phyloP scores from a whole-genome alignment of 2,888 invertebrate genomes.

The Scaeva pyrastri region DNA sequence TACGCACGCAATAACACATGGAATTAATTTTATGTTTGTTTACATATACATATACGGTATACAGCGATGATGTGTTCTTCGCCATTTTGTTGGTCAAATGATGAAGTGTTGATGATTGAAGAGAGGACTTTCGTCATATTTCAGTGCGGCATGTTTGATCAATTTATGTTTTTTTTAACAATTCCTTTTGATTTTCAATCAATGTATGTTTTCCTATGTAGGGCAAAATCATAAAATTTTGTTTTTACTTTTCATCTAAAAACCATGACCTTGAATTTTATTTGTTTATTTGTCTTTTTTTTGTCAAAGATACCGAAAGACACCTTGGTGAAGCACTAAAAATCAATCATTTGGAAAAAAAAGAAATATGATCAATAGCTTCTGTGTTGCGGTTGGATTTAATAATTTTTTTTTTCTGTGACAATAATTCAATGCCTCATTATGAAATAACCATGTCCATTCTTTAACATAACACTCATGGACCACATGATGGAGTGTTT shows the following conservation, averaged over 20 bases:
- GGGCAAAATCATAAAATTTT: slow-evolving; percentile 60
- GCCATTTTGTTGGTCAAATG: slow-evolving; percentile 54
- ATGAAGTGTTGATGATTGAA: slow-evolving; percentile 16
- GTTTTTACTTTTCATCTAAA: slow-evolving; percentile 43
- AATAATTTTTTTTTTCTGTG: slow-evolving; percentile 43
- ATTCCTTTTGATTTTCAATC: too few species aligned
- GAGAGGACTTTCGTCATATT: slow-evolving; percentile 43
- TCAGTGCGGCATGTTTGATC: slow-evolving; percentile 48
- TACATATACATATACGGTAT: not conserved
- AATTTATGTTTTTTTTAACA: slow-evolving; percentile 48
- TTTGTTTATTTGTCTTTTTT: not conserved
- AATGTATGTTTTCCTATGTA: slow-evolving; percentile 34
- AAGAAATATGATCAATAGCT: slow-evolving; percentile 58
- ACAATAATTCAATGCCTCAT: slow-evolving; percentile 59
- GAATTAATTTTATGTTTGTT: slow-evolving; percentile 50
- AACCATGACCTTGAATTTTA: slow-evolving; percentile 72
- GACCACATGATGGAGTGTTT: slow-evolving; percentile 65
- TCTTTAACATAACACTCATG: slow-evolving; percentile 49
- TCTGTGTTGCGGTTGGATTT: slow-evolving; percentile 48
- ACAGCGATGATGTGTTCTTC: slow-evolving; percentile 28
- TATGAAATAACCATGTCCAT: slow-evolving; percentile 49
- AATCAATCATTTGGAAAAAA: slow-evolving; percentile 56
- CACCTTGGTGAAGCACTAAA: slow-evolving; percentile 42
- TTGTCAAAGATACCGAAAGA: slow-evolving; percentile 10
- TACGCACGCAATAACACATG: slow-evolving; percentile 70